These are phyloP conservation scores for Flabesymbios commensalis DNA, from an alignment of 2,888 invertebrate species.

Conservation along the genomic window DNA sequence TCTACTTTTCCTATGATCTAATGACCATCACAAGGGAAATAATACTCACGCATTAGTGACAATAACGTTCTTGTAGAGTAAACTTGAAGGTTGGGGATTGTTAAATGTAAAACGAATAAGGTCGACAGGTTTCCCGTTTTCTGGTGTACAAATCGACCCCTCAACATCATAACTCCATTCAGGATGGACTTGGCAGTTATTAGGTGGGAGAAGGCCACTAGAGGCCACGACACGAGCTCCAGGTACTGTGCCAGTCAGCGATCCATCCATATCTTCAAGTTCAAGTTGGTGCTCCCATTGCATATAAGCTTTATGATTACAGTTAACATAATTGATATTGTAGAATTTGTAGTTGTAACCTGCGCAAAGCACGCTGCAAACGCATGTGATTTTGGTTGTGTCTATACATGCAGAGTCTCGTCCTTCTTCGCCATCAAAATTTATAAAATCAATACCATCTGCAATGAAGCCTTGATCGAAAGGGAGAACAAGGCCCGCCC, in stretches of 20 bases:
- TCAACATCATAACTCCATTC: slow-evolving; percentile 7
- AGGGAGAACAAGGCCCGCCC: slow-evolving; percentile 37
- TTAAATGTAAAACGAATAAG: slow-evolving; percentile 5
- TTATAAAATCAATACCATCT: slow-evolving; percentile 39
- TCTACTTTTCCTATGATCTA: no score
- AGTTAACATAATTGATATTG: slow-evolving; percentile 30
- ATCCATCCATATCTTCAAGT: slow-evolving; percentile 44
- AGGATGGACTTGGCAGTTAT: neutral
- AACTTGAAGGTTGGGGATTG: neutral
- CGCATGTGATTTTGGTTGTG: slow-evolving; percentile 12
- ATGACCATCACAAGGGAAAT: no score
- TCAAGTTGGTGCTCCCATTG: slow-evolving; percentile 32
- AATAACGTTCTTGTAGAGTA: neutral
- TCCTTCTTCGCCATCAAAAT: slow-evolving; percentile 37
- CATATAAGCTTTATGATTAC: slow-evolving; percentile 18
- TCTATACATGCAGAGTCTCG: slow-evolving; percentile 2
- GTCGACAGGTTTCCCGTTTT: slow-evolving; percentile 13
- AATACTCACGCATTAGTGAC: no score
- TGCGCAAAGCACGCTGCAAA: slow-evolving; percentile 7
- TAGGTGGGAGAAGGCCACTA: neutral
- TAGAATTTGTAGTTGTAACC: slow-evolving; percentile 21
- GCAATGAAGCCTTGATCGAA: slow-evolving; percentile 41
- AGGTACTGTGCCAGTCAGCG: slow-evolving; percentile 8
- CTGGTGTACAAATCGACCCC: slow-evolving; percentile 3
- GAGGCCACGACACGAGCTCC: slow-evolving; percentile 14